Evolutionary conservation across 1,140 invertebrate genomes (phyloP), one percentile per base, ranked within the genome.

Genomic region (Steinernema feltiae): DNA sequence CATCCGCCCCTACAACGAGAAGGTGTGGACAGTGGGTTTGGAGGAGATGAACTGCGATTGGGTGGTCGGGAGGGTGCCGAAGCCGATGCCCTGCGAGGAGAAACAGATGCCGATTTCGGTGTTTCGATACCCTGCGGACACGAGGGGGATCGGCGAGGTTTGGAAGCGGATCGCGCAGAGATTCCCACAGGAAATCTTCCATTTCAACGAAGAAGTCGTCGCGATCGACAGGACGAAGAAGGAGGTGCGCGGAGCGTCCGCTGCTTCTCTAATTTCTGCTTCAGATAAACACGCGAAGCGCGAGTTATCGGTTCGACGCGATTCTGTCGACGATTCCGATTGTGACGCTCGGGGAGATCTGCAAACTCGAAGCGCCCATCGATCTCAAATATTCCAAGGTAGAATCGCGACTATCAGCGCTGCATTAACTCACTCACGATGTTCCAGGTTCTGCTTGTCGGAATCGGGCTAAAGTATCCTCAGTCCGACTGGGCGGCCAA

Each of bases 1-100:
- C 69, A 77, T 77, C 18, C 15, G 76, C 0, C 76, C 76, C n/a
- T 77, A 77, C 75, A 77, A 77, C 30, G 76, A 77, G 32, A 77
- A 77, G 75, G 76, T 77, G 18, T 77, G 76, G 76, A 77, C 76
- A 30, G 76, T 77, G 18, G 30, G 15, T 3, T 71, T 77, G 32
- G 75, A 77, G 17, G 32, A 78, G 24, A 77, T 77, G 76, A 71
- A 71, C 35, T 74, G 69, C 76, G 35, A 41, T 72, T 77, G 76
- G 76, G 76, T 71, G 3, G 75, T 69, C 27, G 21, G 70, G n/a
- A 46, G 76, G 17, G 76, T 77, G 2, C 76, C 76, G 3, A 76
- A 77, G 31, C 27, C 75, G 3, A 71, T 78, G 17, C 30, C 46
- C 18, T 30, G 21, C 15, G 76, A 77, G 48, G 76, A 77, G 53